Conservation (phyloP, 1,140 invertebrate species). For the Eriocheir sinensis region DNA sequence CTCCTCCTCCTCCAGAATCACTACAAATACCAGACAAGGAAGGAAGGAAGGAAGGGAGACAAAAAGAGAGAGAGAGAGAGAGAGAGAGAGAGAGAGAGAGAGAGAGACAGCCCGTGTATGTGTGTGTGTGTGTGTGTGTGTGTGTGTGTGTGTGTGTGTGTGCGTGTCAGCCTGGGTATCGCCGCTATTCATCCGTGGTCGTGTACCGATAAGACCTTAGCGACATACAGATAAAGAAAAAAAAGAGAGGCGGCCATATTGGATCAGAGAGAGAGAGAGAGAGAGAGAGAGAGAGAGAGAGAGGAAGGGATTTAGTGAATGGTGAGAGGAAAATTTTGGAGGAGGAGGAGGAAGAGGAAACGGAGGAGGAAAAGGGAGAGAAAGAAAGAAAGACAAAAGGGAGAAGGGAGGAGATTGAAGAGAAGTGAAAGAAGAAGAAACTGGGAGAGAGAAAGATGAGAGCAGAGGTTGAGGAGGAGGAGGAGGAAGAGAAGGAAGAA, state of each 20-base stretch:
- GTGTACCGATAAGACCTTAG: neutral
- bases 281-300: constrained; percentile 52
- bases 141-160: neutral
- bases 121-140: constrained; percentile 14
- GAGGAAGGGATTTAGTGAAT: neutral
- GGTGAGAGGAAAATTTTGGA: neutral
- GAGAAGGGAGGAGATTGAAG: neutral
- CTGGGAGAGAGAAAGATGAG: neutral
- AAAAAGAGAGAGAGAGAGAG: neutral
- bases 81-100: no score
- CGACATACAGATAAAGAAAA: neutral
- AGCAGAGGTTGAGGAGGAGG: neutral
- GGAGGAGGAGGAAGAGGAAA: constrained; percentile 18
- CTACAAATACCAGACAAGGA: no score
- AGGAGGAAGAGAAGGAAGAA: neutral
- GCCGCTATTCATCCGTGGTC: neutral
- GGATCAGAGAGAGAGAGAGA: neutral
- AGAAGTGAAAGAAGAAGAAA: neutral
- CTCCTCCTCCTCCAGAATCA: no score
- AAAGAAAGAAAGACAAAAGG: neutral
- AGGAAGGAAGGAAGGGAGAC: neutral
- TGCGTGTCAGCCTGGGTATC: neutral
- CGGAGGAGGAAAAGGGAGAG: no score
- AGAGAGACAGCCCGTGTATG: no score
- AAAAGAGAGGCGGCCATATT: neutral